A percentile compares a stretch with the other conserved stretches of the same genome.
phyloP scores from a whole-genome alignment of 2,113 vertebrate genomes.

The Cavia aperea region DNA sequence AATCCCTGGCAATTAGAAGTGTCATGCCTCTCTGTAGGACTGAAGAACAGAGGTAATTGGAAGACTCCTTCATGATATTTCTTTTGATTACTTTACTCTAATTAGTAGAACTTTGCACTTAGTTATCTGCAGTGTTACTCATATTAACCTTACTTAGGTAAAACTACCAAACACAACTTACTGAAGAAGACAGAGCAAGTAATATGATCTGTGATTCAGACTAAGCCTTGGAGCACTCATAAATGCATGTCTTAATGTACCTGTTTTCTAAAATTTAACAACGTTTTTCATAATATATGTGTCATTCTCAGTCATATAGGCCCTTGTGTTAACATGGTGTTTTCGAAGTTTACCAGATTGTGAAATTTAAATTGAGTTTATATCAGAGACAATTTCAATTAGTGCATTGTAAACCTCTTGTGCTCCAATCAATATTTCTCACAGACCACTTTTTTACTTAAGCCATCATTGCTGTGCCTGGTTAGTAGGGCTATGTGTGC shows the following conservation, averaged over 20 bases:
- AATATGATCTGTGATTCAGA: not conserved
- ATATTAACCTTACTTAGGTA: not conserved
- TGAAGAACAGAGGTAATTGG: not conserved
- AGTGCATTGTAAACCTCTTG: not conserved
- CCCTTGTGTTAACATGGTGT: not conserved
- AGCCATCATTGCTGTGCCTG: accelerated
- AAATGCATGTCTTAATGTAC: not conserved
- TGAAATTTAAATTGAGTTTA: not conserved
- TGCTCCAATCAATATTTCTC: not conserved
- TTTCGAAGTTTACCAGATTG: not conserved
- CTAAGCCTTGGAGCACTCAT: not conserved
- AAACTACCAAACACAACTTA: not conserved
- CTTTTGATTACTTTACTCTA: constrained; percentile 26
- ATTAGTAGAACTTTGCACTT: not conserved
- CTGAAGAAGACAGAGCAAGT: not conserved
- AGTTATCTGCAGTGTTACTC: not conserved
- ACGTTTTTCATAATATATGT: not conserved
- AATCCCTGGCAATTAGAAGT: not conserved
- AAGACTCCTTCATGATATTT: not conserved
- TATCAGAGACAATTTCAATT: not conserved
- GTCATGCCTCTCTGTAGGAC: not conserved
- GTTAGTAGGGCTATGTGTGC: not conserved
- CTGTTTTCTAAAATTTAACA: not conserved
- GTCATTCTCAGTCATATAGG: not conserved
- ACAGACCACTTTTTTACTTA: not conserved